A percentile compares a stretch with the other conserved stretches of the same genome.
Evolutionary conservation across 1,140 invertebrate species (phyloP).

Genomic region (Mylabris phalerata): DNA sequence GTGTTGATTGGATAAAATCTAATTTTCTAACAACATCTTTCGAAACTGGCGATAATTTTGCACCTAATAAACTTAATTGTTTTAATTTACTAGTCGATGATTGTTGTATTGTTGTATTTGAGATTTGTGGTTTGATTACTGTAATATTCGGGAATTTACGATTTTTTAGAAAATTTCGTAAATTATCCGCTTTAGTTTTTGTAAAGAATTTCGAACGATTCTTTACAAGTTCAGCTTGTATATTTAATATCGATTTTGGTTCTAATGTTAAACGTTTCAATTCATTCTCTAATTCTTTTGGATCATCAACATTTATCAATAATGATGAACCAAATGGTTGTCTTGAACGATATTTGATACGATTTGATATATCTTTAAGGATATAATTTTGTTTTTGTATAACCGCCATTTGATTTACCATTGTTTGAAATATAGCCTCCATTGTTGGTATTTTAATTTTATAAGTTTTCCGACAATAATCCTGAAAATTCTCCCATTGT

Average conservation of each 20-base stretch:
- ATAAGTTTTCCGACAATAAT: slow-evolving; percentile 43
- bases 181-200: slow-evolving; percentile 21
- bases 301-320: slow-evolving; percentile 23
- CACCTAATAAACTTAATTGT: slow-evolving; percentile 17
- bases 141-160: slow-evolving; percentile 24
- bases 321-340: slow-evolving; percentile 15
- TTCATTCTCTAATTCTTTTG: slow-evolving; percentile 26
- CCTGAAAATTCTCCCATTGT: slow-evolving; percentile 53
- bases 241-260: slow-evolving; percentile 21
- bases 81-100: slow-evolving; percentile 18
- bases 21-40: slow-evolving; percentile 14
- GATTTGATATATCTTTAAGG: slow-evolving; percentile 34
- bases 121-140: slow-evolving; percentile 29
- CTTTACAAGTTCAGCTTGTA: slow-evolving; percentile 27
- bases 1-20: slow-evolving; percentile 29
- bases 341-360: slow-evolving; percentile 22
- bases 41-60: slow-evolving; percentile 20
- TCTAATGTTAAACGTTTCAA: slow-evolving; percentile 28
- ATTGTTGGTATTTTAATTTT: slow-evolving; percentile 51
- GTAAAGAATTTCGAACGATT: slow-evolving; percentile 27
- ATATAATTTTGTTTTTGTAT: slow-evolving; percentile 46
- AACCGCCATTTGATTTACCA: slow-evolving; percentile 56
- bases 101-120: slow-evolving; percentile 16
- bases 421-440: slow-evolving; percentile 60
- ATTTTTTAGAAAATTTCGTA: slow-evolving; percentile 25